phyloP scores from a whole-genome alignment of 1,140 invertebrate genomes.

The Drosophila lacteicornis region DNA sequence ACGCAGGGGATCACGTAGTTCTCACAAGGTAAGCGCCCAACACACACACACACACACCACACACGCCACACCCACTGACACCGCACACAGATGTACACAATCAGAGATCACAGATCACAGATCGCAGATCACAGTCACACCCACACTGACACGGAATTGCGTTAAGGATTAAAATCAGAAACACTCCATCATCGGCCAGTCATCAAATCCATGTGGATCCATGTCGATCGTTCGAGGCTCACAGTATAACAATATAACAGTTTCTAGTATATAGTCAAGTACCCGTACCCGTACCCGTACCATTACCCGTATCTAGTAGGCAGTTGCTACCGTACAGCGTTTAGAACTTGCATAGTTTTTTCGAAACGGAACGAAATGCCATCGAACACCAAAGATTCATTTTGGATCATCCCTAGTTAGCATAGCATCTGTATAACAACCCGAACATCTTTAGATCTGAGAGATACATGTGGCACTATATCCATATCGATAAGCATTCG shows the following conservation, averaged over 20 bases:
- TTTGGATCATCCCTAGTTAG: slow-evolving; percentile 24
- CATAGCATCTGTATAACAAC: slow-evolving; percentile 19
- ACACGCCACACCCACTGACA: slow-evolving; percentile 23
- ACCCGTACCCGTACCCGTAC: background rate
- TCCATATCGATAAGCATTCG: slow-evolving; percentile 27
- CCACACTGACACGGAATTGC: slow-evolving; percentile 19
- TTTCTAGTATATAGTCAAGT: slow-evolving; percentile 20
- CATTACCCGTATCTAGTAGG: slow-evolving; percentile 34
- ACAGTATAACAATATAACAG: slow-evolving; percentile 39
- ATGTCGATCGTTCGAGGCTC: slow-evolving; percentile 8
- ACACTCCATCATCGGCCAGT: slow-evolving; percentile 15
- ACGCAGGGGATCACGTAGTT: slow-evolving; percentile 94
- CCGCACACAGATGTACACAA: slow-evolving; percentile 24
- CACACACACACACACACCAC: slow-evolving; percentile 59
- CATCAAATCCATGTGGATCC: slow-evolving; percentile 10
- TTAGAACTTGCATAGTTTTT: slow-evolving; percentile 20
- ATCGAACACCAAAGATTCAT: slow-evolving; percentile 21
- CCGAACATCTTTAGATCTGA: slow-evolving; percentile 36
- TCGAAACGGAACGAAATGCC: slow-evolving; percentile 21
- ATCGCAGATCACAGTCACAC: slow-evolving; percentile 25
- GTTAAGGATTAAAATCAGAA: slow-evolving; percentile 4
- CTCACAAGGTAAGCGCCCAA: slow-evolving; percentile 91
- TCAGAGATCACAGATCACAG: slow-evolving; percentile 6
- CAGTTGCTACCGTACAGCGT: slow-evolving; percentile 41
- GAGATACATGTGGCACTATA: slow-evolving; percentile 34